Base-by-base conservation (phyloP, 2,888 invertebrate species). In the Heliconius charithonia region DNA sequence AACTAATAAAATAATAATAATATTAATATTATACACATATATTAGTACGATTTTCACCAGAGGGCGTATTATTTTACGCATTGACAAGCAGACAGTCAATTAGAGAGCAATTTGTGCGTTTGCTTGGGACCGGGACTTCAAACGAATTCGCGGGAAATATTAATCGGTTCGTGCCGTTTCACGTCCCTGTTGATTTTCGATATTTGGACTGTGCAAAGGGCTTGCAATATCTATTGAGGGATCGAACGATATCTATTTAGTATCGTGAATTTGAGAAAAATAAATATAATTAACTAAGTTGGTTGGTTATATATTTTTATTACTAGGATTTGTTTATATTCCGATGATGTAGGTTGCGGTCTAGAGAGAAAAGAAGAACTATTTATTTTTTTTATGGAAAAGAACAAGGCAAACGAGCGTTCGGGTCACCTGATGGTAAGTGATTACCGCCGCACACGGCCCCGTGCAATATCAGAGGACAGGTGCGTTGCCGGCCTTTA, bases 61-160 rank as follows among this genome's bases (percentile, higher is more conserved):
- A 84, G 79, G 84, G 80, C 80, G 84, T 84, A 88, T 89, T 87
- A 89, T 90, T 90, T 90, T 87, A 89, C 89, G 88, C 89, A 89
- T 89, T 89, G 90, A 89, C 88, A 88, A 86, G 82, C 86, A 86
- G 84, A 84, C 86, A 88, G 86, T 87, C 92, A 91, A 91, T 91
- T 91, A 91, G 82, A 83, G 82, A 83, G 83, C 83, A 86, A 86
- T 87, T 87, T 86, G 84, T 86, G 85, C 85, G 86, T 83, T 82
- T 82, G 82, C 81, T 81, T 78, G 80, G 82, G 79, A 83, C 82
- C 74, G 79, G 82, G 75, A 83, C 82, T 82, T 83, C 82, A 83
- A 83, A 83, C 81, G 82, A 76, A 80, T 75, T 80, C 63, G 79
- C 77, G 80, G 70, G 79, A 79, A 62, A 78, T 78, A 82, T 80